Percentiles rank a stretch among this genome's conserved stretches.
These are phyloP conservation scores for Microcebus griseorufus DNA, from an alignment of 2,113 vertebrate species.

Conservation along the genomic window DNA sequence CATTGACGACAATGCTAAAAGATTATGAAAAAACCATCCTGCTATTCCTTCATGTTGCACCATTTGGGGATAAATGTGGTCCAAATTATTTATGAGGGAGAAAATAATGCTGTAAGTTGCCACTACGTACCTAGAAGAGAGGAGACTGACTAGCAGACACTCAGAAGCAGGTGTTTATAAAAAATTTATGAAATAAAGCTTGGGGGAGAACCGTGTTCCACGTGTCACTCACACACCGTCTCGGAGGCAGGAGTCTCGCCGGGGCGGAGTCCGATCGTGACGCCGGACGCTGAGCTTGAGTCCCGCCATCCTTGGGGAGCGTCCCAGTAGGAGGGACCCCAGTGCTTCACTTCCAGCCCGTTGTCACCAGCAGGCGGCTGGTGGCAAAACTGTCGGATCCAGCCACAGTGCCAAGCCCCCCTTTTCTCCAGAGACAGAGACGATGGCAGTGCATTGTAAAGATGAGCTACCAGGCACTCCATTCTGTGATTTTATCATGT, in stretches of 20 bases:
- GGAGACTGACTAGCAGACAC: not conserved
- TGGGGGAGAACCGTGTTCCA: not conserved
- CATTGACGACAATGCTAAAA: not conserved
- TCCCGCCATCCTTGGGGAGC: not conserved
- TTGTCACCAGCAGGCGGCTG: not conserved
- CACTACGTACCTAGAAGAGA: not conserved
- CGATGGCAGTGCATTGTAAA: too few species aligned
- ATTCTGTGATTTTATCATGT: not conserved
- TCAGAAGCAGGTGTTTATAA: not conserved
- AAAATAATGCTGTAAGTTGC: not conserved
- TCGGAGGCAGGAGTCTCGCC: not conserved
- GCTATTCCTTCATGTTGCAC: not conserved
- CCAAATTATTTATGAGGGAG: not conserved
- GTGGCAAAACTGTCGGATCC: not conserved
- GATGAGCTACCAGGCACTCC: not conserved
- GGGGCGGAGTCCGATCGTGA: not conserved
- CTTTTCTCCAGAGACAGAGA: not conserved
- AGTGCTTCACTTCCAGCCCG: not conserved
- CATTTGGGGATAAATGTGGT: not conserved
- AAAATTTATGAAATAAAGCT: not conserved
- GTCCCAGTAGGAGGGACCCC: fast-evolving
- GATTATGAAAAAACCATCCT: not conserved
- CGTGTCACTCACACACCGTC: not conserved
- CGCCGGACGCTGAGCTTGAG: not conserved
- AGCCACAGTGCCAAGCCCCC: not conserved